A percentile compares a stretch with the other conserved stretches of the same genome.
These are phyloP conservation scores for Hydrochoerus hydrochaeris DNA, from an alignment of 2,113 vertebrate genomes.

Conservation along the genomic window DNA sequence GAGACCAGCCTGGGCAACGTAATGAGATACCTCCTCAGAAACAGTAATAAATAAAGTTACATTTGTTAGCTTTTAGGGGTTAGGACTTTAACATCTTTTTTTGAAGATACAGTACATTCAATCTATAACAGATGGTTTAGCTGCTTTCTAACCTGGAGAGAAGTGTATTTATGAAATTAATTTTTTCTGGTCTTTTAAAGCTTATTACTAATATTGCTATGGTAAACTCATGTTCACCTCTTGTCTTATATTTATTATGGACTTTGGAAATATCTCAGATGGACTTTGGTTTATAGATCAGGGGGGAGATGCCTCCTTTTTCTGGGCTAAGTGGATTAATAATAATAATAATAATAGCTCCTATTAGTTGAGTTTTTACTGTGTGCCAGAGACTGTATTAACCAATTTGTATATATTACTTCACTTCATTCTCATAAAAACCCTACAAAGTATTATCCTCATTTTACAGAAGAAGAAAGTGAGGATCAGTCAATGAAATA, in stretches of 20 bases:
- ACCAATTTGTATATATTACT: background rate
- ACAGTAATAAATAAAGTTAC: background rate
- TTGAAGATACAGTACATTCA: background rate
- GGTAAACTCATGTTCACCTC: background rate
- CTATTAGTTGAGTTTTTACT: conserved; percentile 55
- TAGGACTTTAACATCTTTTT: background rate
- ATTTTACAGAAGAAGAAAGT: conserved; percentile 57
- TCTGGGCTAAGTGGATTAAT: conserved; percentile 32
- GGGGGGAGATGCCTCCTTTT: conserved; percentile 7
- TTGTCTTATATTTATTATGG: background rate
- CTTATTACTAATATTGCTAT: background rate
- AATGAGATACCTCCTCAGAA: background rate
- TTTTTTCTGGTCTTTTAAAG: background rate
- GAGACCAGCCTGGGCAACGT: background rate
- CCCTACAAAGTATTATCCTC: background rate
- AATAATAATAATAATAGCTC: conserved; percentile 24
- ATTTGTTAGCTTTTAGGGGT: background rate
- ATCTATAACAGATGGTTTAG: background rate
- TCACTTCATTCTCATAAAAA: conserved; percentile 48
- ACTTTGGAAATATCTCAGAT: background rate
- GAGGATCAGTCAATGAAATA: background rate
- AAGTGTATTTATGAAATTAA: conserved; percentile 7
- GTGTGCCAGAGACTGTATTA: background rate
- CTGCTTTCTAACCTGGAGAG: conserved; percentile 38
- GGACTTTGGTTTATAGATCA: conserved; percentile 1